Evolutionary conservation across 2,888 invertebrate genomes (phyloP).

Genomic region (Selenia dentaria): DNA sequence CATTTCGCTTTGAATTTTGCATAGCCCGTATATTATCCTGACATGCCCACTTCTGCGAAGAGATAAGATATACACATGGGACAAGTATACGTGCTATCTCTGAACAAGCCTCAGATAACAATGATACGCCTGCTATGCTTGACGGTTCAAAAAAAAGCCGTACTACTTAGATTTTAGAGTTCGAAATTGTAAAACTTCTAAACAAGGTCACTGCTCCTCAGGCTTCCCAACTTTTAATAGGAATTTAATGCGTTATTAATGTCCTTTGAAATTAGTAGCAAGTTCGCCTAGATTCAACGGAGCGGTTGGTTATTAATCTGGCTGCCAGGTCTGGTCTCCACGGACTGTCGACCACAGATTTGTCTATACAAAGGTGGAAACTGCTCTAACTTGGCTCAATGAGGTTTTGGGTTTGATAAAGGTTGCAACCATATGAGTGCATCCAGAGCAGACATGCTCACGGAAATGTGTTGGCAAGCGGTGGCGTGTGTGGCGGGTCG

Average conservation of each 20-base stretch:
- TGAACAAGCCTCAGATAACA: constrained; percentile 8
- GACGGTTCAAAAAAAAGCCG: background rate
- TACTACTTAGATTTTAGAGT: background rate
- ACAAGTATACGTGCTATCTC: constrained; percentile 15
- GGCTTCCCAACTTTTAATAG: constrained; percentile 12
- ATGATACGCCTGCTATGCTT: background rate
- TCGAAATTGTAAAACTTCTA: constrained; percentile 1
- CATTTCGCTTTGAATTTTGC: constrained; percentile 10
- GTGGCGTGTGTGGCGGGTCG: too few relatives aligned
- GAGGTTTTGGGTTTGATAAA: too few relatives aligned
- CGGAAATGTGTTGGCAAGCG: too few relatives aligned
- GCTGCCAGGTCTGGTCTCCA: background rate
- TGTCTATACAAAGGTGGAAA: background rate
- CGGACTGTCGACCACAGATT: background rate
- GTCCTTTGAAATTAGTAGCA: constrained; percentile 17
- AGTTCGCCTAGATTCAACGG: constrained; percentile 4
- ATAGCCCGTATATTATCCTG: constrained; percentile 13
- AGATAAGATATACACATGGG: constrained; percentile 17
- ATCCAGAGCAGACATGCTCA: too few relatives aligned
- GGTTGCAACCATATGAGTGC: too few relatives aligned
- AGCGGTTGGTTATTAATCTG: background rate
- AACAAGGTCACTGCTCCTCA: constrained; percentile 5
- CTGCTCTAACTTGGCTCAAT: background rate
- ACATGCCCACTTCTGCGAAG: constrained; percentile 11
- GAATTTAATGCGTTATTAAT: constrained; percentile 18